Percentiles rank a stretch among this genome's conserved stretches.
phyloP scores from a whole-genome alignment of 2,888 invertebrate genomes.

The Drosophila nigricruria region DNA sequence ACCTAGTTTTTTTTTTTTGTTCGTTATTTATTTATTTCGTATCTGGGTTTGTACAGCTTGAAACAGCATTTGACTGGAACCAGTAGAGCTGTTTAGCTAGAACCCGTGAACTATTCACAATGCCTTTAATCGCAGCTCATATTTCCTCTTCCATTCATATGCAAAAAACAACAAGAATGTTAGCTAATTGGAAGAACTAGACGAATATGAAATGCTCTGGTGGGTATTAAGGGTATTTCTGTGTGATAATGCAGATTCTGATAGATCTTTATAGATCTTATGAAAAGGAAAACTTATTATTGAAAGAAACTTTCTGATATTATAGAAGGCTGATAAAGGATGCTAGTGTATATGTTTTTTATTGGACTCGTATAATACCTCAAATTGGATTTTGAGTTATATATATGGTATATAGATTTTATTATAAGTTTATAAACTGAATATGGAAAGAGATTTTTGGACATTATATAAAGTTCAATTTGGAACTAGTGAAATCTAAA shows the following conservation, averaged over 20 bases:
- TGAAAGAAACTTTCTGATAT: not conserved
- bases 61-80: conserved; percentile 35
- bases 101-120: conserved; percentile 49
- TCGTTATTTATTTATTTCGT: conserved; percentile 1
- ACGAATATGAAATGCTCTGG: not conserved
- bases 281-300: not conserved
- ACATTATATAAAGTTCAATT: no score
- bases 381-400: no score
- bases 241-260: no score
- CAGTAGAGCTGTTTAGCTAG: conserved; percentile 20
- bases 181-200: not conserved
- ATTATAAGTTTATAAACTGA: no score
- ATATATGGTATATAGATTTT: no score
- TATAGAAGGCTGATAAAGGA: no score
- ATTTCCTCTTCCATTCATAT: conserved; percentile 58
- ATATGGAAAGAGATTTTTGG: no score
- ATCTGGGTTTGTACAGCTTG: conserved; percentile 38
- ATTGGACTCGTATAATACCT: no score
- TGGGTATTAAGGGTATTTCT: not conserved
- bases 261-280: not conserved
- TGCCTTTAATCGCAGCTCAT: conserved; percentile 8
- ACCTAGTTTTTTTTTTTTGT: conserved; percentile 33
- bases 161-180: conserved; percentile 15
- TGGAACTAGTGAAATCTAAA: no score
- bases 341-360: no score